Base-by-base conservation (phyloP, 2,797 vertebrate genomes). In the Argya squamiceps region DNA sequence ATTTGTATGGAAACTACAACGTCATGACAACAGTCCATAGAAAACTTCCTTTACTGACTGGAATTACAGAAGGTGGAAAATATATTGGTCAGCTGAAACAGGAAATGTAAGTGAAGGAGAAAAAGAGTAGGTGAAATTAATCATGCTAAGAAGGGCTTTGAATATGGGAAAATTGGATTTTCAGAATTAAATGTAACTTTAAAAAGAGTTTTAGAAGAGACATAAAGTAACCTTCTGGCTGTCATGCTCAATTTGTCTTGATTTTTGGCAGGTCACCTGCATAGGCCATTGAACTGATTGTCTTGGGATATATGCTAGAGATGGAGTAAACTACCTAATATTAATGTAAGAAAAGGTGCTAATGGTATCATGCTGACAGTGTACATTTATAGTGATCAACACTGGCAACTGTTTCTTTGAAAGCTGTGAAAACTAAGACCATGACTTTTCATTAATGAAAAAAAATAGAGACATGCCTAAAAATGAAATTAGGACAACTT, bases 261-360 rank as follows among this genome's bases (percentile, higher is more conserved):
- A 85, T 92, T 83, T 92, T 88, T 96, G 89, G 82, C 84, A 75
- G 49, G 46, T 62, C 73, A 92, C 78, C 53, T 93, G 78, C 79
- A 44, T 10, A 95, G 69, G 15, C 65, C 84, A 91, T 95, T 93
- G 94, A 88, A 84, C n/a, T 86, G 87, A 88, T 89, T 93, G 84
- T 94, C 84, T 92, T 71, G 39, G 76, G 55, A 76, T 94, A 49
- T 73, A 63, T 81, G 47, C 76, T 78, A 44, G 50, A 88, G 69
- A 71, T 92, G 62, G 62, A 89, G 65, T 91, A 94, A 94, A 89
- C 87, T 92, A 81, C 70, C 76, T 89, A 68, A 69, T 86, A 92
- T 32, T 95, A 93, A 92, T 96, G 87, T 93, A 84, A 91, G 79
- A 79, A 63, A 69, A 91, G 89, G 68, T 88, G 91, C 91, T 77